Evolutionary conservation across 2,888 invertebrate genomes (phyloP), one percentile per base, ranked within the genome.

Genomic region (Diplazon laetatorius): DNA sequence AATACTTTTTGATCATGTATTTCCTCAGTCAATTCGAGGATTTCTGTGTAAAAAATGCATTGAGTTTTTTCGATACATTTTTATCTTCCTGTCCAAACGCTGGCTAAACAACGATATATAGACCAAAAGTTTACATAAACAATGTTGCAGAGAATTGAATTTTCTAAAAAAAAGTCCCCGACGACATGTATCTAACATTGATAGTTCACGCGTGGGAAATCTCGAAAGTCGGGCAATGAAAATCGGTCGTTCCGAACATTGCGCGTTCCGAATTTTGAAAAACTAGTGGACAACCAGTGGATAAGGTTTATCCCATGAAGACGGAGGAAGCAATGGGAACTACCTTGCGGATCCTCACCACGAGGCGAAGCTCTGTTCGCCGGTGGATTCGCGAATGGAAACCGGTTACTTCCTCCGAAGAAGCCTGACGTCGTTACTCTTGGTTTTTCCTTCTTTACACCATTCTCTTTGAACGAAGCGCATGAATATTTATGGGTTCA

Each of bases 401-500:
- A 75, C 79, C 75, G 79, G 80, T 82, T 82, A 82, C 80, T 84
- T 80, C 60, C 39, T 76, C 79, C 78, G 81, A 85, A 85, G 84
- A 80, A 84, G 77, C 74, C 72, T 82, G 82, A 83, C 84, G 83
- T 83, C 84, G 82, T 84, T 83, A 76, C 83, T 82, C 83, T 78
- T 71, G 78, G 83, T 83, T 85, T 84, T 84, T 82, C 83, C 83
- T 84, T 84, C 83, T 83, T 84, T 84, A 83, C 85, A 83, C 83
- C 83, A 85, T 86, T 85, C 85, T 82, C 86, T 85, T 85, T 85
- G 85, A 84, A 81, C 83, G 82, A 69, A 50, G 68, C 52, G 74
- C 82, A 86, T 87, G 87, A 86, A 87, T 87, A 87, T 87, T 86
- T 87, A 87, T 82, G 83, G 76, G 70, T 78, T 83, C 85, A 83